A percentile compares a stretch with the other conserved stretches of the same genome.
phyloP scores from a whole-genome alignment of 2,888 invertebrate species.

The Hypomecis atomaria region DNA sequence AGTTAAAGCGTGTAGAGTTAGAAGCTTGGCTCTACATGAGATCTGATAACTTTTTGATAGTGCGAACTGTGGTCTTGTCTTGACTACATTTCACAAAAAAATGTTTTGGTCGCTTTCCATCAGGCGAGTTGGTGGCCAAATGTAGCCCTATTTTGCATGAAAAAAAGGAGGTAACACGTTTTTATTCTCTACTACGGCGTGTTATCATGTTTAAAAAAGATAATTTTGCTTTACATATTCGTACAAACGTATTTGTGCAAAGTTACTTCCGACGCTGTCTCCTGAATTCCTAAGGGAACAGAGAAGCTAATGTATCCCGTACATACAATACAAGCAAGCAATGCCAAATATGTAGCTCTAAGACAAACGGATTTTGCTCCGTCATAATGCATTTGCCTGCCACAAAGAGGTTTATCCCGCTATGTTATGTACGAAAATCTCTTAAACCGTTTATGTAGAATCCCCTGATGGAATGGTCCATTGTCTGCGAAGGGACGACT shows the following conservation, averaged over 20 bases:
- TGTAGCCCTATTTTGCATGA: background rate
- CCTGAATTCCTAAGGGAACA: constrained; percentile 13
- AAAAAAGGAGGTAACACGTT: background rate
- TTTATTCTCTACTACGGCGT: background rate
- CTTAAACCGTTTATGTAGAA: constrained; percentile 28
- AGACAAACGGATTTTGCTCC: constrained; percentile 38
- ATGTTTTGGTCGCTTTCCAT: no score
- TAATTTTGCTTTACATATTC: constrained; percentile 15
- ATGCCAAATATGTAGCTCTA: background rate
- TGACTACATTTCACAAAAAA: no score
- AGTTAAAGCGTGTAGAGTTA: no score
- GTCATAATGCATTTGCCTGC: constrained; percentile 35
- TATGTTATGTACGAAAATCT: constrained; percentile 33
- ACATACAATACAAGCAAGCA: background rate
- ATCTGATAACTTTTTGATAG: no score
- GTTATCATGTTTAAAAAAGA: background rate
- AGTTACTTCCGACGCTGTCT: constrained; percentile 9
- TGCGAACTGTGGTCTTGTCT: no score
- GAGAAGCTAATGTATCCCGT: constrained; percentile 3
- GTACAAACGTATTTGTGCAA: background rate
- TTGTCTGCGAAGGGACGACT: constrained; percentile 31
- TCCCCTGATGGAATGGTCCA: constrained; percentile 27
- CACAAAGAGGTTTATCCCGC: constrained; percentile 39
- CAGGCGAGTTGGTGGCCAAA: no score
- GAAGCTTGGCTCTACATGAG: no score